Conservation (phyloP, 2,888 invertebrate species). For the Dryococelus australis region DNA sequence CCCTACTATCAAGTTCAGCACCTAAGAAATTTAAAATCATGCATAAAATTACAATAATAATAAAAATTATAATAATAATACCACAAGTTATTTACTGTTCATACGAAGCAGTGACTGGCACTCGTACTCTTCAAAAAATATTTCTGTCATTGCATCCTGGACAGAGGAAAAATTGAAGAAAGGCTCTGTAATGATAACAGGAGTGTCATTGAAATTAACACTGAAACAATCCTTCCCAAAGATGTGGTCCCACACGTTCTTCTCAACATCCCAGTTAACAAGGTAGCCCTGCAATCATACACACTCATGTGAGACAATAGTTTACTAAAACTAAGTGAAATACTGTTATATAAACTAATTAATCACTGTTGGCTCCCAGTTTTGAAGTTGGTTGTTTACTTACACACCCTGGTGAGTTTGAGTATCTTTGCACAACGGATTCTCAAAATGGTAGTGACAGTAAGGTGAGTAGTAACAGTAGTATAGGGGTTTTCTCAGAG, state of each 20-base stretch:
- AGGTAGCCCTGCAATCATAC: constrained; percentile 74
- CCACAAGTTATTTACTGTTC: constrained; percentile 61
- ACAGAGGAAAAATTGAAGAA: constrained; percentile 90
- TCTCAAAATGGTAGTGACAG: too few species aligned
- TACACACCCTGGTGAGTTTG: too few species aligned
- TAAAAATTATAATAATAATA: not conserved
- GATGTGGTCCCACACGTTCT: constrained; percentile 94
- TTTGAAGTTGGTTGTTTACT: too few species aligned
- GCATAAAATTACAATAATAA: not conserved
- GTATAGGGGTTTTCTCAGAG: too few species aligned
- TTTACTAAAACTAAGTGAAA: not conserved
- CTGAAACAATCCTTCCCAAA: constrained; percentile 87
- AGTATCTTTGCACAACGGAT: too few species aligned
- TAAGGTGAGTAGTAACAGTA: too few species aligned
- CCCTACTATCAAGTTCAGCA: too few species aligned
- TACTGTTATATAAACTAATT: too few species aligned
- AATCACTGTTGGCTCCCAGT: too few species aligned
- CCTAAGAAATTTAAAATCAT: not conserved
- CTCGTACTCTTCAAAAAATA: constrained; percentile 97
- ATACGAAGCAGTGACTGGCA: constrained; percentile 82
- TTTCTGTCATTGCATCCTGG: constrained; percentile 93
- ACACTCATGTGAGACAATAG: not conserved
- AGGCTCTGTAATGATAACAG: constrained; percentile 91
- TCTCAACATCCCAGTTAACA: constrained; percentile 95
- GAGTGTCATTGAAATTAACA: constrained; percentile 78